phyloP scores from a whole-genome alignment of 2,113 vertebrate genomes.

The Elephantulus edwardii region DNA sequence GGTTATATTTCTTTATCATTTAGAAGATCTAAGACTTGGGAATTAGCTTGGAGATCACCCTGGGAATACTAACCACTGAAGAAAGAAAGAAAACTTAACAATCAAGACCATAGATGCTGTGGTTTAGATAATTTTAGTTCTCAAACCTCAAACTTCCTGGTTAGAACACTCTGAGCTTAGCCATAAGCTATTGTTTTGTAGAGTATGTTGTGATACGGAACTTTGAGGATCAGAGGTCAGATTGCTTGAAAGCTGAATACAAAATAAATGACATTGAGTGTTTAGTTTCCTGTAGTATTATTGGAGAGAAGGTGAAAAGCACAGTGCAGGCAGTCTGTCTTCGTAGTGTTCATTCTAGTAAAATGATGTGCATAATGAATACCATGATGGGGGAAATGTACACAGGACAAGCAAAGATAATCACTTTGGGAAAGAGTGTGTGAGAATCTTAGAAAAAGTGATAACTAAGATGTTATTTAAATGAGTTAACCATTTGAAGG shows the following conservation, averaged over 20 bases:
- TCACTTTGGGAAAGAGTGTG: background rate
- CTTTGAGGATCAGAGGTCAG: slow-evolving; percentile 1
- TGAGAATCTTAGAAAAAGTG: background rate
- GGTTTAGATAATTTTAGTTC: slow-evolving; percentile 70
- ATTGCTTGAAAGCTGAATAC: slow-evolving; percentile 11
- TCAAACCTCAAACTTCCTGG: slow-evolving; percentile 61
- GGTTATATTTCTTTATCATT: background rate
- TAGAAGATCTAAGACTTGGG: background rate
- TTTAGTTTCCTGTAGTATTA: background rate
- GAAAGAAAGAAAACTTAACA: slow-evolving; percentile 51
- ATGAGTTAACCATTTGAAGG: background rate
- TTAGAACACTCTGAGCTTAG: slow-evolving; percentile 42
- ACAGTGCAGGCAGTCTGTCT: too few relatives aligned
- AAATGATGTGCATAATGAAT: background rate
- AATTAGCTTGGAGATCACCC: slow-evolving; percentile 18
- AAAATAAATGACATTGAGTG: background rate
- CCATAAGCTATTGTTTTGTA: slow-evolving; percentile 7
- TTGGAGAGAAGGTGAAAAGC: background rate
- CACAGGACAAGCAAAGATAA: background rate
- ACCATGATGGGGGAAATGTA: background rate
- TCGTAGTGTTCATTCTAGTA: too few relatives aligned
- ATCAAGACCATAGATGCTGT: slow-evolving; percentile 47
- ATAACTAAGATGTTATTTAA: background rate
- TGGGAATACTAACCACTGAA: slow-evolving; percentile 45
- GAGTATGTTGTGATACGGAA: background rate